Evolutionary conservation across 2,113 vertebrate species (phyloP).

Genomic region (Vicugna pacos): DNA sequence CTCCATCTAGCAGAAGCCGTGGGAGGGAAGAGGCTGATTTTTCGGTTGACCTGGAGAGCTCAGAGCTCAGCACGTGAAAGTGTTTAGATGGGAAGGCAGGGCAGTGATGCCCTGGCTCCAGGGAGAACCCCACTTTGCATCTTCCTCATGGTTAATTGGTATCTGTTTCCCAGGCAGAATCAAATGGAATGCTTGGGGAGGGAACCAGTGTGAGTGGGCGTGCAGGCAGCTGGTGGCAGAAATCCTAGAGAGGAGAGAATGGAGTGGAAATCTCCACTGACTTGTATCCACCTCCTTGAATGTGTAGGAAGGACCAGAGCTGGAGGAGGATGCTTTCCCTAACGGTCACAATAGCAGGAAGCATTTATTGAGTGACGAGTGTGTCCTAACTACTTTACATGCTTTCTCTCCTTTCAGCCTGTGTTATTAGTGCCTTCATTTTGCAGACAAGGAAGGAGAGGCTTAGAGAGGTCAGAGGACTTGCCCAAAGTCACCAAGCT

Average conservation of each 20-base stretch:
- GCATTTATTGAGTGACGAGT: not conserved
- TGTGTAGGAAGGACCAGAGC: not conserved
- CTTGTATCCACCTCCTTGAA: not conserved
- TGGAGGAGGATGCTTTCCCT: not conserved
- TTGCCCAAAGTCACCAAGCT: not conserved
- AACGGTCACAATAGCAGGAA: not conserved
- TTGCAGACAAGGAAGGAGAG: not conserved
- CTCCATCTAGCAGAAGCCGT: not conserved
- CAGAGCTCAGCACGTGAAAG: not conserved
- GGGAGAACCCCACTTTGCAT: not conserved
- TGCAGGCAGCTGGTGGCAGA: not conserved
- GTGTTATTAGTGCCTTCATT: not conserved
- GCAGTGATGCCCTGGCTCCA: not conserved
- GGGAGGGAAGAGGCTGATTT: not conserved
- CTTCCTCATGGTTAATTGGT: not conserved
- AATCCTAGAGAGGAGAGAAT: not conserved
- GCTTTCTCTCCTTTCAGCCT: not conserved
- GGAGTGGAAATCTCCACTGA: not conserved
- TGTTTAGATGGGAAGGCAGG: not conserved
- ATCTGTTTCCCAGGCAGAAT: not conserved
- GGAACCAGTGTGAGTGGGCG: not conserved
- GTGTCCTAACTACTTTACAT: not conserved
- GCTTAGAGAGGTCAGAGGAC: not conserved
- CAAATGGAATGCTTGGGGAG: not conserved
- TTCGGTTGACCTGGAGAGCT: not conserved